Evolutionary conservation across 2,888 invertebrate genomes (phyloP).

Genomic region (Diarsia dahlii): DNA sequence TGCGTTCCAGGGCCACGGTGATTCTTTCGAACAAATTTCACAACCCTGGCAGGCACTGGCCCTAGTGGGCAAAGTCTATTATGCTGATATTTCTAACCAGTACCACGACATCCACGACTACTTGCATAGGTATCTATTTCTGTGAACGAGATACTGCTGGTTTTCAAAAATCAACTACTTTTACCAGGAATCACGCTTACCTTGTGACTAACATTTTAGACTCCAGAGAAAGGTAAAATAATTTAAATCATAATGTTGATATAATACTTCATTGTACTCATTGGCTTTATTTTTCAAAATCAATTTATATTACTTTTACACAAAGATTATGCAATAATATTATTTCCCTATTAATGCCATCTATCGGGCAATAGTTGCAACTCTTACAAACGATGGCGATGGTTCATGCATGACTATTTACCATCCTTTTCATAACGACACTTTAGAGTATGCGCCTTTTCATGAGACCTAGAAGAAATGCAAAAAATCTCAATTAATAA

Average conservation of each 20-base stretch:
- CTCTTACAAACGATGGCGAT: background rate
- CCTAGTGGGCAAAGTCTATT: too few relatives aligned
- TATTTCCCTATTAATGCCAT: conserved; percentile 22
- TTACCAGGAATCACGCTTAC: background rate
- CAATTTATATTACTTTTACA: background rate
- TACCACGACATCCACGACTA: too few relatives aligned
- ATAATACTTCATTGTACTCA: background rate
- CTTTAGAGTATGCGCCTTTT: background rate
- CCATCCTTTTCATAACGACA: too few relatives aligned
- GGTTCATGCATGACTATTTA: conserved; percentile 2
- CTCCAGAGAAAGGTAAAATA: background rate
- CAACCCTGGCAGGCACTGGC: too few relatives aligned
- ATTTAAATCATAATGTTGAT: background rate
- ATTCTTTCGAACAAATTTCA: too few relatives aligned
- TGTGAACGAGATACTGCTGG: background rate
- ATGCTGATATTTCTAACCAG: too few relatives aligned
- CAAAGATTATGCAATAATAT: background rate
- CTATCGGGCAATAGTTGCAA: conserved; percentile 39
- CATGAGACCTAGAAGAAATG: background rate
- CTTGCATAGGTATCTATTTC: background rate
- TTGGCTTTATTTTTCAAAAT: background rate
- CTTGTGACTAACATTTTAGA: background rate
- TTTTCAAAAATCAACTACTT: background rate
- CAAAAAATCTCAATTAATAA: background rate
- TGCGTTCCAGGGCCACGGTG: too few relatives aligned